These are phyloP conservation scores for Ivindomyrus marchei DNA, from an alignment of 2,113 vertebrate species.

Conservation along the genomic window DNA sequence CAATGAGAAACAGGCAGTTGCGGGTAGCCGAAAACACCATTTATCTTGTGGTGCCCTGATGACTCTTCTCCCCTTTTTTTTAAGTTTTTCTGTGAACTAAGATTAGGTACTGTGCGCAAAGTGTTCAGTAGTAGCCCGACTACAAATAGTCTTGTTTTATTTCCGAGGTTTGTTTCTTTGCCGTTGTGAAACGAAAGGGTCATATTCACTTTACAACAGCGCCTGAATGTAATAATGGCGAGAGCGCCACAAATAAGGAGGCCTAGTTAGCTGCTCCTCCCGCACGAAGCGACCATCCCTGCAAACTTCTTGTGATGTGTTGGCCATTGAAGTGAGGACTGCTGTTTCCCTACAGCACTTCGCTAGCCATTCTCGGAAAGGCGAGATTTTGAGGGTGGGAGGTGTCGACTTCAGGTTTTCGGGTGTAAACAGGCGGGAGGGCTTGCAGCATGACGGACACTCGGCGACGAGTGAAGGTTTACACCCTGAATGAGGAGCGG, in stretches of 20 bases:
- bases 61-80: neutral
- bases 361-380: neutral
- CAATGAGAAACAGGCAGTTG: conserved; percentile 6
- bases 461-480: conserved; percentile 95
- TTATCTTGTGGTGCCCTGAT: conserved; percentile 10
- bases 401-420: conserved; percentile 15
- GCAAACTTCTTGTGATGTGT: neutral
- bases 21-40: neutral
- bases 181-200: neutral
- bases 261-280: conserved; percentile 8
- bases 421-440: conserved; percentile 40
- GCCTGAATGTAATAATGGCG: neutral
- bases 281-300: neutral
- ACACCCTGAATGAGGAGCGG: conserved; percentile 96
- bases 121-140: neutral
- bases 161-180: neutral
- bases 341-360: neutral
- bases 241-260: neutral
- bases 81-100: neutral
- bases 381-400: neutral
- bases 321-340: neutral
- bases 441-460: conserved; percentile 93
- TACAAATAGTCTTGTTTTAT: neutral
- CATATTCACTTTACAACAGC: neutral
- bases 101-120: neutral